Conservation (phyloP, 2,797 vertebrate species). For the Thamnophis elegans region DNA sequence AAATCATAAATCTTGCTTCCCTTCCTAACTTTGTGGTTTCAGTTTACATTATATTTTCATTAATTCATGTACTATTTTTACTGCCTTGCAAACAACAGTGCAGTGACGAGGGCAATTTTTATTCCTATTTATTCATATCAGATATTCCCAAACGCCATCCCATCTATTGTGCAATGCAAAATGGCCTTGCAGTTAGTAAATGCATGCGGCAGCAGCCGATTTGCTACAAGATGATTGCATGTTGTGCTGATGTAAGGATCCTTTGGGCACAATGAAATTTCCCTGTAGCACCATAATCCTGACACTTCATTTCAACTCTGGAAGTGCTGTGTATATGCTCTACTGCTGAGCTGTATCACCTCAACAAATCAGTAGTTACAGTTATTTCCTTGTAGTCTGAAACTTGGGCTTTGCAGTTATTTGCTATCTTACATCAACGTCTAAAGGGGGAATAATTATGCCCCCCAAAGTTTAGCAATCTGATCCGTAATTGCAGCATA, state of each 20-base stretch:
- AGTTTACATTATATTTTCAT: background rate
- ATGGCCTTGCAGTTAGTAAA: background rate
- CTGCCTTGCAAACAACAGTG: background rate
- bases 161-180: background rate
- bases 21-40: background rate
- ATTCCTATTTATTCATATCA: background rate
- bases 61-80: background rate
- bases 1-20: background rate
- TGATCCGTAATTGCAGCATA: background rate
- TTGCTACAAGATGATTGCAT: background rate
- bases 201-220: background rate
- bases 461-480: background rate
- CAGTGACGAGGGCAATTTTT: background rate
- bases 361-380: background rate
- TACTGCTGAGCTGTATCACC: conserved; percentile 1
- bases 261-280: background rate
- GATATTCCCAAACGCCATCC: background rate
- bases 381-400: background rate
- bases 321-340: background rate
- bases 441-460: background rate
- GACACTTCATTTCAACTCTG: background rate
- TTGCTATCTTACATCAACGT: background rate
- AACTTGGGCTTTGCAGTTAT: background rate
- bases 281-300: background rate
- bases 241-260: conserved; percentile 1